Percentiles rank a stretch among this genome's conserved stretches.
Evolutionary conservation across 2,797 vertebrate genomes (phyloP).

Genomic region (Macropus fuliginosus): DNA sequence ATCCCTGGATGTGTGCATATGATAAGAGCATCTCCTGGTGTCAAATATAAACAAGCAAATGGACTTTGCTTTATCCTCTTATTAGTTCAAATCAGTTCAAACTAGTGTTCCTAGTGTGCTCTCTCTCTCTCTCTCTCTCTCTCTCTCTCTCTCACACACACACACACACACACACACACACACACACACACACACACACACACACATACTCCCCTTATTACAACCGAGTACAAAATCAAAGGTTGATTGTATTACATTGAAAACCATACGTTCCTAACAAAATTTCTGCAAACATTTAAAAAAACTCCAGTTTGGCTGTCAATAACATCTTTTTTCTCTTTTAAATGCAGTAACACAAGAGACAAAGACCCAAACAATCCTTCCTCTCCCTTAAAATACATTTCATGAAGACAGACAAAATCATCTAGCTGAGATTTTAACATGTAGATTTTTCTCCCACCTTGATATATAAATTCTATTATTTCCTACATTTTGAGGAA

Average conservation of each 20-base stretch:
- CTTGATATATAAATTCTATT: not conserved
- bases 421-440: slow-evolving; percentile 19
- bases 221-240: not conserved
- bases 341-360: not conserved
- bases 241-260: not conserved
- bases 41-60: not conserved
- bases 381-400: not conserved
- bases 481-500: slow-evolving; percentile 31
- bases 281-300: not conserved
- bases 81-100: not conserved
- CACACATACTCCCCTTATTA: no score
- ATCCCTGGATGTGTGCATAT: not conserved
- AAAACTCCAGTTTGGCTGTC: not conserved
- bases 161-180: no score
- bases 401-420: not conserved
- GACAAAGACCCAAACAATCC: slow-evolving; percentile 21
- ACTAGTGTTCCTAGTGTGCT: not conserved
- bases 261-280: not conserved
- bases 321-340: not conserved
- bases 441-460: slow-evolving; percentile 26
- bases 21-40: not conserved
- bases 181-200: no score
- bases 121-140: not conserved
- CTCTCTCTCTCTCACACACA: no score
- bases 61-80: not conserved